These are phyloP conservation scores for Saguinus imperator DNA, from an alignment of 2,113 vertebrate genomes.

Conservation along the genomic window DNA sequence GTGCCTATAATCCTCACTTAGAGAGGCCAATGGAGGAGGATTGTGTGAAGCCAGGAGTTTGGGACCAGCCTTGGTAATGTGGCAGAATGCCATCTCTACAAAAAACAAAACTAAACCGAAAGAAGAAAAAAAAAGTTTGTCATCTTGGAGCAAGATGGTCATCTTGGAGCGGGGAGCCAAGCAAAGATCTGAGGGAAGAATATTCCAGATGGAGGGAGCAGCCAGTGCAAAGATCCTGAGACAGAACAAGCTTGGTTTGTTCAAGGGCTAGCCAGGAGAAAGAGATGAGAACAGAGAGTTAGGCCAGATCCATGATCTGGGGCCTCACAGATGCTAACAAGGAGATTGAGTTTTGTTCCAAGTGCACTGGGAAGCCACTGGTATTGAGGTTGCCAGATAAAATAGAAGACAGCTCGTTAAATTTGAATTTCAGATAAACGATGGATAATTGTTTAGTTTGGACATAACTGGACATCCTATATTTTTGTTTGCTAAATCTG, in stretches of 20 bases:
- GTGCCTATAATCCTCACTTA: too few species aligned
- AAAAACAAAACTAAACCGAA: too few species aligned
- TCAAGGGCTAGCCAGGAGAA: too few species aligned
- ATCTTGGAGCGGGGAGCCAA: not conserved
- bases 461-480: not conserved
- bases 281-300: too few species aligned
- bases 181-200: not conserved
- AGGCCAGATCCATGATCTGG: not conserved
- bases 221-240: rapidly evolving
- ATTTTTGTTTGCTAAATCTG: not conserved
- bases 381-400: not conserved
- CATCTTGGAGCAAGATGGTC: too few species aligned
- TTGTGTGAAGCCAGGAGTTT: too few species aligned
- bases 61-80: too few species aligned
- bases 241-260: too few species aligned
- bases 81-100: too few species aligned
- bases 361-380: not conserved
- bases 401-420: not conserved
- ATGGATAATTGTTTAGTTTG: not conserved
- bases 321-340: not conserved
- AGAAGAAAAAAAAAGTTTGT: too few species aligned
- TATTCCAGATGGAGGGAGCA: not conserved
- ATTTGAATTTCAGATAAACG: not conserved
- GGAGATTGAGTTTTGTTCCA: not conserved
- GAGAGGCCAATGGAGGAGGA: too few species aligned